These are phyloP conservation scores for Helicorthomorpha holstii DNA, from an alignment of 1,140 invertebrate genomes.

Conservation along the genomic window DNA sequence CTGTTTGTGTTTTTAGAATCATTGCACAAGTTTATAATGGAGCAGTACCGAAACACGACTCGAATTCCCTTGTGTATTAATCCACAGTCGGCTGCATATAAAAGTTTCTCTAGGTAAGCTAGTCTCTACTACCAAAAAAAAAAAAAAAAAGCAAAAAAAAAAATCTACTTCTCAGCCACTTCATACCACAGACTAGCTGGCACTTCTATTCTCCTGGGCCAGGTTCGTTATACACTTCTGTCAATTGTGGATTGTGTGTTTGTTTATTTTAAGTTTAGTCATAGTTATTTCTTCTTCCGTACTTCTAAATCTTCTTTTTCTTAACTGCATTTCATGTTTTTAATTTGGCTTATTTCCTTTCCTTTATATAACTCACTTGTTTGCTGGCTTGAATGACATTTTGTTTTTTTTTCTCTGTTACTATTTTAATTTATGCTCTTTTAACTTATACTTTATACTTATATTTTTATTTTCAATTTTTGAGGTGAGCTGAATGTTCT, in stretches of 20 bases:
- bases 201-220: not conserved
- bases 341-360: not conserved
- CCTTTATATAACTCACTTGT: not conserved
- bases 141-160: not conserved
- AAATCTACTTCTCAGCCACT: not conserved
- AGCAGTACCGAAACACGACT: slow-evolving; percentile 73
- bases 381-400: not conserved
- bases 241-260: not conserved
- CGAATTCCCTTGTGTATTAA: slow-evolving; percentile 96
- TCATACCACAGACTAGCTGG: not conserved
- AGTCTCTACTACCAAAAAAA: not conserved
- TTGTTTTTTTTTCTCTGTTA: not conserved
- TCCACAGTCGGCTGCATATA: slow-evolving; percentile 96
- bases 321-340: not conserved
- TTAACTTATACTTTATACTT: too few relatives aligned
- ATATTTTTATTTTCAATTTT: too few relatives aligned
- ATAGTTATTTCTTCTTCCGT: not conserved
- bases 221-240: not conserved
- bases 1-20: slow-evolving; percentile 56
- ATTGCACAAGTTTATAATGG: slow-evolving; percentile 95
- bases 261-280: not conserved
- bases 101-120: slow-evolving; percentile 96
- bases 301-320: not conserved
- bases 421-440: too few relatives aligned
- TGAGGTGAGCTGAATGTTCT: too few relatives aligned